A percentile compares a stretch with the other conserved stretches of the same genome.
These are phyloP conservation scores for Nothura maculosa DNA, from an alignment of 2,797 vertebrate genomes.

Conservation along the genomic window DNA sequence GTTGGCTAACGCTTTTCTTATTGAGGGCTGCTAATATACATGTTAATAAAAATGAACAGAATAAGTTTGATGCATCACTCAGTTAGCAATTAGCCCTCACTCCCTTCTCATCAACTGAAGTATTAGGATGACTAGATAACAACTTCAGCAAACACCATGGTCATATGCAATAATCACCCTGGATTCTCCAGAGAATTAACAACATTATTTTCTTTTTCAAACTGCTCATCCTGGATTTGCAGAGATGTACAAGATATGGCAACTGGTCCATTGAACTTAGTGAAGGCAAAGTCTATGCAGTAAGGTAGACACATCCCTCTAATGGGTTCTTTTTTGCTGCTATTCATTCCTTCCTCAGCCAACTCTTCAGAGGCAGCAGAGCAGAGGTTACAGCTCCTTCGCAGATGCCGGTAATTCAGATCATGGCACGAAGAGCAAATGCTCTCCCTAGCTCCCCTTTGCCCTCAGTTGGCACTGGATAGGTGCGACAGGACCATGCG, in stretches of 20 bases:
- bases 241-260: neutral
- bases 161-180: neutral
- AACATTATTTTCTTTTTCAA: neutral
- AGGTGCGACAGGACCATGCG: neutral
- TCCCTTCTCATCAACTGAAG: neutral
- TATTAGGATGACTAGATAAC: neutral
- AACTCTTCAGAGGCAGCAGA: neutral
- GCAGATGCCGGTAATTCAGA: neutral
- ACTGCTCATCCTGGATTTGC: fast-evolving
- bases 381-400: neutral
- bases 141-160: neutral
- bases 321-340: neutral
- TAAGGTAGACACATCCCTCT: neutral
- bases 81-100: neutral
- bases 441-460: neutral
- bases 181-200: neutral
- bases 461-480: neutral
- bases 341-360: neutral
- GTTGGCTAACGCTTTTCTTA: neutral
- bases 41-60: neutral
- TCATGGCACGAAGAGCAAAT: neutral
- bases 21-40: neutral
- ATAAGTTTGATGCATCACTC: neutral
- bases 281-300: neutral
- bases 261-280: neutral